These are phyloP conservation scores for Zaprionus davidi DNA, from an alignment of 1,140 invertebrate species.

Conservation along the genomic window DNA sequence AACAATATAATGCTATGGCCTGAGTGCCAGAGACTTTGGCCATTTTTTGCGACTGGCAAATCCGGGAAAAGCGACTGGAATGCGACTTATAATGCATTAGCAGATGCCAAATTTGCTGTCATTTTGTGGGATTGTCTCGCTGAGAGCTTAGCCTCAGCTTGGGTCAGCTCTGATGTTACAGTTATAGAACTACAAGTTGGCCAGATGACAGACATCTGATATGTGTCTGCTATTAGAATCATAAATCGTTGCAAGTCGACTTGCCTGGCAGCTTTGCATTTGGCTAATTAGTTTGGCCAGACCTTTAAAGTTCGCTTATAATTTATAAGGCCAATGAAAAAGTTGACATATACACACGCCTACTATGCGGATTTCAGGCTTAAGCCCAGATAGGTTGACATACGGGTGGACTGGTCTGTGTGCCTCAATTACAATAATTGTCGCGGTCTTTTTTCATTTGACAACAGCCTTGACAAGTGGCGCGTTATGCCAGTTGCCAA, in stretches of 20 bases:
- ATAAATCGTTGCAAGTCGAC: slow-evolving; percentile 55
- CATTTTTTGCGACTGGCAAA: slow-evolving; percentile 10
- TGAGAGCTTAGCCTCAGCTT: slow-evolving; percentile 2
- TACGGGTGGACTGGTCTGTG: slow-evolving; percentile 24
- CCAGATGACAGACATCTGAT: slow-evolving; percentile 57
- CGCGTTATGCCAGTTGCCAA: slow-evolving; percentile 51
- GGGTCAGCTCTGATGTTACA: slow-evolving; percentile 51
- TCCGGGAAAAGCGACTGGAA: slow-evolving; percentile 18
- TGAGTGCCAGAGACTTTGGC: slow-evolving; percentile 46
- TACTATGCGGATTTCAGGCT: background rate
- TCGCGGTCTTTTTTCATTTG: slow-evolving; percentile 79
- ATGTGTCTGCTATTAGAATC: slow-evolving; percentile 39
- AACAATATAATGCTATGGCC: slow-evolving; percentile 75
- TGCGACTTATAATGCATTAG: slow-evolving; percentile 68
- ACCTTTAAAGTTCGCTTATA: slow-evolving; percentile 53
- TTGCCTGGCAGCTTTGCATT: slow-evolving; percentile 48
- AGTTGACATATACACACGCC: slow-evolving; percentile 13
- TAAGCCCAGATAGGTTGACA: background rate
- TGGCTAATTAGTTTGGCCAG: slow-evolving; percentile 67
- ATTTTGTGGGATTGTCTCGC: slow-evolving; percentile 11
- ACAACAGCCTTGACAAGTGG: slow-evolving; percentile 66
- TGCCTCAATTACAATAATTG: slow-evolving; percentile 77
- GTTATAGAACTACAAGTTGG: background rate
- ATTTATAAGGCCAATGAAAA: slow-evolving; percentile 43
- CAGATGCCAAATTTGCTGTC: slow-evolving; percentile 66